Base-by-base conservation (phyloP, 2,113 vertebrate species). In the Myrmophylax atrothorax region DNA sequence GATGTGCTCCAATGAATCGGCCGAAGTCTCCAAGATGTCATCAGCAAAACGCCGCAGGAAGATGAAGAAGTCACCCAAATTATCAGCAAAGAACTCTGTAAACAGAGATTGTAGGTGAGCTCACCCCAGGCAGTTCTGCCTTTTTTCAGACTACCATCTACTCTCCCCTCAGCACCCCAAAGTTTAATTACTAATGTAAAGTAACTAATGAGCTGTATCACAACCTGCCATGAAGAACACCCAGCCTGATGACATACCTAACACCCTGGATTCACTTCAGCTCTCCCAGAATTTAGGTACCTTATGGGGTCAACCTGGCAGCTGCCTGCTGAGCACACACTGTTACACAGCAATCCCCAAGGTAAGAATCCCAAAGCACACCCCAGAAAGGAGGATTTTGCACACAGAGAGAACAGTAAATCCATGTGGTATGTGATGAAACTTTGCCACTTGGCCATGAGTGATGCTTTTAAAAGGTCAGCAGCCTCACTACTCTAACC, bases 71-170 rank as follows among this genome's bases (percentile, higher is more conserved):
- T 99, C 99, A 0, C 99, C 99, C 97, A 99, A 76, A 94, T 99
- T 99, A 95, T 99, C 99, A 1, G 98, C 99, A 97, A 99, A 99
- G 97, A 99, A 99, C 87, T 99, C 99, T 99, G 97, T 67, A n/a
- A 87, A 73, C 40, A 70, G 76, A 95, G 90, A 55, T 1, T 4
- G 31, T 5, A 28, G 4, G 1, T 66, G 47, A 96, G 66, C 26
- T 76, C 49, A 40, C 16, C 38, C 8, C 0, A 5, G 35, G 50
- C 24, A 55, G 68, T 55, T 67, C 26, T 25, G 40, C 18, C 53
- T 25, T 76, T 58, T 31, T 29, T 29, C 24, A 46, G 31, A 47
- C 49, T 31, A 37, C 29, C 4, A 0, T 3, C 26, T 2, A 12
- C 46, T 25, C 17, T 56, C 14, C n/a, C 26, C 25, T 46, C 53